Conservation (phyloP, 2,797 vertebrate genomes). For the Limosa lapponica region DNA sequence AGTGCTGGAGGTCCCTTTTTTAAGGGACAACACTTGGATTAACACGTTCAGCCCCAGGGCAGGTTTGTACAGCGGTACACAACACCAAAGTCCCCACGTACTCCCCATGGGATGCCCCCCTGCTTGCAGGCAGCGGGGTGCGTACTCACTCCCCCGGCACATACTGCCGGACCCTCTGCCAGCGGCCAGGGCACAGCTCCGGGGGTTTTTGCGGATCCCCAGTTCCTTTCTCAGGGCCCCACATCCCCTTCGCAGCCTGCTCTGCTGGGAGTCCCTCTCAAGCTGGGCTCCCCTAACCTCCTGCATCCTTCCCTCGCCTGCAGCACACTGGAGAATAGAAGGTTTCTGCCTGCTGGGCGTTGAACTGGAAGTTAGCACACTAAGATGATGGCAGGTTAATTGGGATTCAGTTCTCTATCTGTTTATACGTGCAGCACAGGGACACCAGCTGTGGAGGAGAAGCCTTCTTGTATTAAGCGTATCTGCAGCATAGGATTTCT, state of each 20-base stretch:
- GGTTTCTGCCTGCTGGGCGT: neutral
- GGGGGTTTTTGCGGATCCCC: fast-evolving
- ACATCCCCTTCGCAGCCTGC: fast-evolving
- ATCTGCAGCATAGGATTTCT: neutral
- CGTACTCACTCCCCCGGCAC: fast-evolving
- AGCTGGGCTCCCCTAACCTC: fast-evolving
- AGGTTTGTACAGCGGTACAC: neutral
- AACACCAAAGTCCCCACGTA: fast-evolving
- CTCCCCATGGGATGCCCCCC: fast-evolving
- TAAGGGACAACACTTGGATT: neutral
- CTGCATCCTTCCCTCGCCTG: fast-evolving
- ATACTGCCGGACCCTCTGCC: fast-evolving
- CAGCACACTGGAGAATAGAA: neutral
- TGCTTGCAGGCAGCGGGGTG: neutral
- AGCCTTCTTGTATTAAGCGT: fast-evolving
- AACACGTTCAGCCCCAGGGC: neutral
- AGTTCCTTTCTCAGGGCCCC: neutral
- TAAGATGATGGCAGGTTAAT: fast-evolving
- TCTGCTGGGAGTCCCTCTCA: fast-evolving
- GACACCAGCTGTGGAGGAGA: fast-evolving
- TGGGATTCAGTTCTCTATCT: neutral
- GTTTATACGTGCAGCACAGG: fast-evolving
- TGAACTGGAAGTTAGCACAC: fast-evolving
- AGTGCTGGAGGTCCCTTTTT: neutral
- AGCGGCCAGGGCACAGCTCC: neutral